Percentiles rank a stretch among this genome's conserved stretches.
Evolutionary conservation across 2,888 invertebrate genomes (phyloP).

Genomic region (Parnassius glacialis): DNA sequence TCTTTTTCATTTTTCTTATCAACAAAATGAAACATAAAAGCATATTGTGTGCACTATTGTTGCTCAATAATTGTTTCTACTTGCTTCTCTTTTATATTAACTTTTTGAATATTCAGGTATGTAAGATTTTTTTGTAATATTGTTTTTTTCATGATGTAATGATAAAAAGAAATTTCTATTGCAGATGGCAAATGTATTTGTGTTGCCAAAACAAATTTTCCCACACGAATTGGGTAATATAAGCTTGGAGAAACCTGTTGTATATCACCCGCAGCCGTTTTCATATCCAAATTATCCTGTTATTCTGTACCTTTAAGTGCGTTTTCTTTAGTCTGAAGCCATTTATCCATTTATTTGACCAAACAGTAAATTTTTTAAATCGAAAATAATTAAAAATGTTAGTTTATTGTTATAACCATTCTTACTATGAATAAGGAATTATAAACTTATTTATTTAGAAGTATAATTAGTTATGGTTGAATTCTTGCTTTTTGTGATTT

Average conservation of each 20-base stretch:
- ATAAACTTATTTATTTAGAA: too few species aligned
- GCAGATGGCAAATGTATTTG: slow-evolving; percentile 10
- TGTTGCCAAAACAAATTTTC: slow-evolving; percentile 49
- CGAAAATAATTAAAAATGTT: too few species aligned
- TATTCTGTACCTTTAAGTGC: slow-evolving; percentile 50
- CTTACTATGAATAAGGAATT: too few species aligned
- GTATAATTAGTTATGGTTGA: neutral
- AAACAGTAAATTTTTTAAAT: too few species aligned
- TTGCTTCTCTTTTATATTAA: slow-evolving; percentile 3
- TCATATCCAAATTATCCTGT: slow-evolving; percentile 68
- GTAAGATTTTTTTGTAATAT: neutral
- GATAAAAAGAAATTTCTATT: neutral
- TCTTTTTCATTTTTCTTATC: slow-evolving; percentile 1
- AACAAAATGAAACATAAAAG: slow-evolving; percentile 4
- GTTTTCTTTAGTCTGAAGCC: neutral
- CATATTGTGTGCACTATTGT: neutral
- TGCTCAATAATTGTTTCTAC: neutral
- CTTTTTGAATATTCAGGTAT: neutral
- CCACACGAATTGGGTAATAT: slow-evolving; percentile 57
- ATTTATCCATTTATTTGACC: too few species aligned
- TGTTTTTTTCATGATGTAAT: neutral
- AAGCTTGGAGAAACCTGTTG: slow-evolving; percentile 47
- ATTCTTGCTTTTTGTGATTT: neutral
- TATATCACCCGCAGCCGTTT: slow-evolving; percentile 66
- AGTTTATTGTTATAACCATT: too few species aligned